Conservation (phyloP, 1,140 invertebrate species). For the Penaeus japonicus region DNA sequence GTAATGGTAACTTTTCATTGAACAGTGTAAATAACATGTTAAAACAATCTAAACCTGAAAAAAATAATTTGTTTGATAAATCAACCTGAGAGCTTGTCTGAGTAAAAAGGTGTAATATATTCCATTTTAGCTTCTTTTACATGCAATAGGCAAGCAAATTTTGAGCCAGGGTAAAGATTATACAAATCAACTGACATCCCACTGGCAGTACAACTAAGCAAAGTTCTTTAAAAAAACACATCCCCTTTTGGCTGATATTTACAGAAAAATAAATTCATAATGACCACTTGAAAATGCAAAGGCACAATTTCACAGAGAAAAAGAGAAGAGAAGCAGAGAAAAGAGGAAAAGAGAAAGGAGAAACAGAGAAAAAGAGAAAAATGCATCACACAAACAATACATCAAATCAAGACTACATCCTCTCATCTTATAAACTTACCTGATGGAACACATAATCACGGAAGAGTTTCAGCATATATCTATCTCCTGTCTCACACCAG, state of each 20-base stretch:
- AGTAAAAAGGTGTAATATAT: too few relatives aligned
- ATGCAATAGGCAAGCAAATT: too few relatives aligned
- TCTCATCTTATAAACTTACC: slow-evolving; percentile 44
- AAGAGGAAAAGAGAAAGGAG: not conserved
- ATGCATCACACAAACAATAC: not conserved
- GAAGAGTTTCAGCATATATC: slow-evolving; percentile 98
- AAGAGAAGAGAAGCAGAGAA: not conserved
- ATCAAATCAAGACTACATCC: not conserved
- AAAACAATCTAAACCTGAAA: not conserved
- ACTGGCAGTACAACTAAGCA: too few relatives aligned
- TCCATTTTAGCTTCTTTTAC: too few relatives aligned
- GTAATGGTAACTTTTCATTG: too few relatives aligned
- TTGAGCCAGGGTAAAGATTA: too few relatives aligned
- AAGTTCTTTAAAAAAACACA: too few relatives aligned
- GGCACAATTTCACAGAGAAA: not conserved
- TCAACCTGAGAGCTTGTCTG: not conserved
- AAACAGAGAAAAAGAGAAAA: not conserved
- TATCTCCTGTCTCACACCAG: slow-evolving; percentile 97
- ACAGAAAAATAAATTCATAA: too few relatives aligned
- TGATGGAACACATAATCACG: slow-evolving; percentile 97
- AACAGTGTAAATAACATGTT: not conserved
- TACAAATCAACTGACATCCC: too few relatives aligned
- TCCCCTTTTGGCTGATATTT: too few relatives aligned
- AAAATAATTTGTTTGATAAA: not conserved
- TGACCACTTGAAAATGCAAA: not conserved